phyloP scores from a whole-genome alignment of 2,797 vertebrate species.

The Tamandua tetradactyla region DNA sequence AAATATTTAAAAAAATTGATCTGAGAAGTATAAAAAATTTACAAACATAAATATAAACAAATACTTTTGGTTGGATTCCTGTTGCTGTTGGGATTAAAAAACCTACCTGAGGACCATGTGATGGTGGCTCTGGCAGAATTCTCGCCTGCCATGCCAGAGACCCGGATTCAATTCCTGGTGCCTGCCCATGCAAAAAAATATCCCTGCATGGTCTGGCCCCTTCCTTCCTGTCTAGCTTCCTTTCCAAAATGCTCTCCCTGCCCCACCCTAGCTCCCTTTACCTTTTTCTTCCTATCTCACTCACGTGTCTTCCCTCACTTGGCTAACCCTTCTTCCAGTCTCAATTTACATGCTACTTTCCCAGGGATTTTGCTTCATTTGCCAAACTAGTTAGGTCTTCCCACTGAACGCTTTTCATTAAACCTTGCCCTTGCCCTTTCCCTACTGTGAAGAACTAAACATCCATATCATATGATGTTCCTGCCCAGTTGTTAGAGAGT shows the following conservation, averaged over 20 bases:
- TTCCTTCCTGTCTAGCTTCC: background rate
- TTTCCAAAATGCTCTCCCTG: background rate
- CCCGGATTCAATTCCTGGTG: too few species aligned
- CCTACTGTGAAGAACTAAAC: background rate
- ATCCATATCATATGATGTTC: background rate
- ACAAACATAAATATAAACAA: background rate
- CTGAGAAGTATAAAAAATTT: constrained; percentile 14
- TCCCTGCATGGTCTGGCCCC: too few species aligned
- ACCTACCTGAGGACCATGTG: too few species aligned
- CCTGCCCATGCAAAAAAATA: too few species aligned
- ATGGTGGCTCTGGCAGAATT: too few species aligned
- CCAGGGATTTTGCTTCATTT: background rate
- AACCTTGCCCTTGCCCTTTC: background rate
- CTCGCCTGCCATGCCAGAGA: too few species aligned
- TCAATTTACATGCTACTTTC: background rate
- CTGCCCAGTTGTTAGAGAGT: background rate
- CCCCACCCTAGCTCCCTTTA: background rate
- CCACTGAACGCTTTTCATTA: background rate
- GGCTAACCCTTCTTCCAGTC: background rate
- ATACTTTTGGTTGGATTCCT: background rate
- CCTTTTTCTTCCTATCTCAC: background rate
- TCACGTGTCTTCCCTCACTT: background rate
- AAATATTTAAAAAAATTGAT: background rate
- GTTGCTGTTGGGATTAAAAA: background rate
- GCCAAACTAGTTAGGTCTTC: background rate